phyloP scores from a whole-genome alignment of 2,888 invertebrate species.

The Volucella zonaria region DNA sequence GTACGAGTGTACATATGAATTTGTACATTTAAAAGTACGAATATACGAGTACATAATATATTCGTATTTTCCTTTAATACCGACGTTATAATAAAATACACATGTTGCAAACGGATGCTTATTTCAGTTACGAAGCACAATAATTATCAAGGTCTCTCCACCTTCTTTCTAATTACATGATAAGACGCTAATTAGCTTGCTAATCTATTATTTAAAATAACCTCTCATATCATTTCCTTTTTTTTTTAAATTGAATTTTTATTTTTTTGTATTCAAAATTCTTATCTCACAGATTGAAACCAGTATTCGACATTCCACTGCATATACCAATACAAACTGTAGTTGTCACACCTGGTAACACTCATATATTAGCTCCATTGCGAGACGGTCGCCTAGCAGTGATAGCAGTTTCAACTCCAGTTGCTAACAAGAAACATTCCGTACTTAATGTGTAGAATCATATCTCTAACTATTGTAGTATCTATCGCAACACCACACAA shows the following conservation, averaged over 20 bases:
- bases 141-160: slow-evolving; percentile 51
- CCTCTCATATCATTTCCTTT: background rate
- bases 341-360: slow-evolving; percentile 83
- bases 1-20: too few species aligned
- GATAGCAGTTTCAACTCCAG: slow-evolving; percentile 82
- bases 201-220: slow-evolving; percentile 21
- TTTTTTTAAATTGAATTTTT: background rate
- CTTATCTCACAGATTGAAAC: slow-evolving; percentile 81
- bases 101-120: slow-evolving; percentile 12
- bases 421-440: slow-evolving; percentile 81
- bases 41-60: background rate
- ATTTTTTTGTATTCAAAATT: slow-evolving; percentile 17
- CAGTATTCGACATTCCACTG: slow-evolving; percentile 83
- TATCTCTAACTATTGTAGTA: background rate
- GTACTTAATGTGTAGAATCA: slow-evolving; percentile 80
- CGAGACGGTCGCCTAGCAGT: slow-evolving; percentile 84
- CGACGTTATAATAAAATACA: slow-evolving; percentile 14
- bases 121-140: slow-evolving; percentile 45
- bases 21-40: background rate
- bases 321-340: slow-evolving; percentile 84
- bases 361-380: slow-evolving; percentile 85
- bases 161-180: slow-evolving; percentile 56
- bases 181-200: slow-evolving; percentile 60
- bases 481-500: slow-evolving; percentile 9
- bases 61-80: background rate